phyloP scores from a whole-genome alignment of 2,888 invertebrate genomes.

The Pecten maximus region DNA sequence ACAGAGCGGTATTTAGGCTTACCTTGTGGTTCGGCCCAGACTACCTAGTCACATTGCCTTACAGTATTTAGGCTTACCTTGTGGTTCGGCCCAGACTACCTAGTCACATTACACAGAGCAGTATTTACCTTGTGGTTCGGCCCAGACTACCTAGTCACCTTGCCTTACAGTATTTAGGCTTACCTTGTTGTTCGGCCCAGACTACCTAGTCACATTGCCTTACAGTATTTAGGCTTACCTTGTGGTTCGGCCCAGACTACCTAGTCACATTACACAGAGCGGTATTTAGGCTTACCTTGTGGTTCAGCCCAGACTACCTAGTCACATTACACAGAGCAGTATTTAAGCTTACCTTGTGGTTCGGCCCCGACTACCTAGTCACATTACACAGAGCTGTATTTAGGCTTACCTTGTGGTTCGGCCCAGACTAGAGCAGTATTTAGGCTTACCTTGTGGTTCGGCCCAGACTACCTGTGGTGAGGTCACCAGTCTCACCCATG shows the following conservation, averaged over 20 bases:
- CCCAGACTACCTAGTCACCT: slow-evolving; percentile 64
- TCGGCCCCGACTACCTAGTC: slow-evolving; percentile 64
- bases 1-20: no score
- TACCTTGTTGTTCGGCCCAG: slow-evolving; percentile 66
- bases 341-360: slow-evolving; percentile 63
- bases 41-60: no score
- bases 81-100: slow-evolving; percentile 65
- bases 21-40: slow-evolving; percentile 65
- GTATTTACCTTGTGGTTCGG: slow-evolving; percentile 67
- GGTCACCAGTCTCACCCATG: slow-evolving; percentile 63
- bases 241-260: slow-evolving; percentile 64
- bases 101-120: no score
- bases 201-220: no score
- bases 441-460: slow-evolving; percentile 64
- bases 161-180: no score
- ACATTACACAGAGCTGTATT: no score
- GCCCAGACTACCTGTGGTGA: slow-evolving; percentile 63
- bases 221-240: slow-evolving; percentile 63
- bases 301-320: slow-evolving; percentile 65
- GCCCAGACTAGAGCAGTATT: slow-evolving; percentile 63
- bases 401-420: slow-evolving; percentile 64
- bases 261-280: no score
- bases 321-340: no score
- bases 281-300: slow-evolving; percentile 62
- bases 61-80: slow-evolving; percentile 61